Base-by-base conservation (phyloP, 2,113 vertebrate genomes). In the Pseudopodoces humilis region DNA sequence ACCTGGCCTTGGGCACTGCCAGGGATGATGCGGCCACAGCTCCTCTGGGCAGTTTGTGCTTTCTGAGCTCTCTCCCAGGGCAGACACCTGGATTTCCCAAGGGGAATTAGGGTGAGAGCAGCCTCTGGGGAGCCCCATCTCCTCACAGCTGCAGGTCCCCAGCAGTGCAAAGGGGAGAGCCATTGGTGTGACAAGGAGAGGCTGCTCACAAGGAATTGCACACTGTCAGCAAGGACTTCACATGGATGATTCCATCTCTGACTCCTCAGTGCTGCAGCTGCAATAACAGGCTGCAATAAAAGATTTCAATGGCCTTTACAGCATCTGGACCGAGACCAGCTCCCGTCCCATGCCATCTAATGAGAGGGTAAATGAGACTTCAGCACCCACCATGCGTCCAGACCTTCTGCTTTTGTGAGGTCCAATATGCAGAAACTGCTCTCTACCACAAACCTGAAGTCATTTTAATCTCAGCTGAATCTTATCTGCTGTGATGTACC, bases 401-500 rank as follows among this genome's bases (percentile, higher is more conserved):
- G 18, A 59, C 79, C 78, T 31, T 35, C 67, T 63, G 74, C 76
- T 96, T 96, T 94, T 64, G 69, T 49, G 62, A 92, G 93, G 83
- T 52, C 50, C 21, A 13, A 63, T 87, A 47, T 18, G 49, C 71
- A 93, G 94, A 96, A 97, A 78, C 65, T 58, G n/a, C 67, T 81
- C 91, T 72, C 67, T 76, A 56, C 43, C 85, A 71, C 83, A 67
- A 96, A 97, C 85, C 90, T 44, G 86, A 80, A 90, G 86, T 77
- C 62, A 82, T 96, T 97, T 97, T 97, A 92, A 92, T 96, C 93
- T 97, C 88, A 23, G 79, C 33, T 88, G 93, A 84, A 96, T 95
- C 69, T 94, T 93, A 93, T 92, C 83, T 85, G 52, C 27, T 15
- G 7, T 59, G 41, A 50, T 76, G 20, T 83, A 84, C 86, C 58